Conservation (phyloP, 2,888 invertebrate genomes). For the Meiosimyza platycephala region DNA sequence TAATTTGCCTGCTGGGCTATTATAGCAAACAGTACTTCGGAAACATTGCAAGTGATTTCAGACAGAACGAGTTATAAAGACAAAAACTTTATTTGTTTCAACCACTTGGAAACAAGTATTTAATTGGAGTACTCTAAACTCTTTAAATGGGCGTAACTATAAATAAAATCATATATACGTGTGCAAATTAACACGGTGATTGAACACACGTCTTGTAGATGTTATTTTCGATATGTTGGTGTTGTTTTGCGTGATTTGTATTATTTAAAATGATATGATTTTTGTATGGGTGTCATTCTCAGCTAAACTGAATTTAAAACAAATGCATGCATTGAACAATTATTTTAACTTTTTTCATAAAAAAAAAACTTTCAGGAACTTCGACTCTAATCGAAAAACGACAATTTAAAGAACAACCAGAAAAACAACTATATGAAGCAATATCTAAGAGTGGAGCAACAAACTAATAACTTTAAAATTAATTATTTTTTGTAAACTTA, state of each 20-base stretch:
- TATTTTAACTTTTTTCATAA: slow-evolving; percentile 1
- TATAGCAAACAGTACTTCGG: no score
- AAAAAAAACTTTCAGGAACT: slow-evolving; percentile 9
- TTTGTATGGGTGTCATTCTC: no score
- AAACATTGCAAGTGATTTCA: no score
- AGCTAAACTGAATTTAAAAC: background rate
- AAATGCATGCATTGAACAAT: slow-evolving; percentile 24
- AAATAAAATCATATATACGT: no score
- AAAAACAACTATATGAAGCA: slow-evolving; percentile 10
- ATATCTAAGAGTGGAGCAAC: background rate
- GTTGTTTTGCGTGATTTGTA: background rate
- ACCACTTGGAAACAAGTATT: no score
- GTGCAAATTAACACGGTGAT: no score
- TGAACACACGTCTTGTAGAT: background rate
- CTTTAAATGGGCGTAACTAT: no score
- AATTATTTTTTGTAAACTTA: background rate
- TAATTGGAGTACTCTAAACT: no score
- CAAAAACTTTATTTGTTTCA: no score
- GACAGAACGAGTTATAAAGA: no score
- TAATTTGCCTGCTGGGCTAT: no score
- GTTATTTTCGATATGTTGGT: background rate
- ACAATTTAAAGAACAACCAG: background rate
- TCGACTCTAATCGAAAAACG: slow-evolving; percentile 5
- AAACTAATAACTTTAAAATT: background rate
- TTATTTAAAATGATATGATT: no score